Evolutionary conservation across 2,113 vertebrate genomes (phyloP).

Genomic region (Rhagologus leucostigma): DNA sequence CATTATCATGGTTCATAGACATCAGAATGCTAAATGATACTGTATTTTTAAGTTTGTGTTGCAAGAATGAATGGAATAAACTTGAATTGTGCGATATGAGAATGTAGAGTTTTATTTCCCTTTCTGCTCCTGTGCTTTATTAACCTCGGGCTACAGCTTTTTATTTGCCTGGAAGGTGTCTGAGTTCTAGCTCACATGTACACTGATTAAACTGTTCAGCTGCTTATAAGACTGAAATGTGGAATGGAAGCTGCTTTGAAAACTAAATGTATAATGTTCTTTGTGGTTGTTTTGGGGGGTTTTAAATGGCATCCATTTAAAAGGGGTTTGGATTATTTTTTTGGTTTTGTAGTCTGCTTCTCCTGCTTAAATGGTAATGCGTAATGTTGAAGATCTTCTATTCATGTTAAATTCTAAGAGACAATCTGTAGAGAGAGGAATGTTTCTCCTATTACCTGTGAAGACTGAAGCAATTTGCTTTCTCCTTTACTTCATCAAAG

Average conservation of each 20-base stretch:
- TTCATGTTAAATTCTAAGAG: not conserved
- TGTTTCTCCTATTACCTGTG: not conserved
- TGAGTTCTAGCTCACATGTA: not conserved
- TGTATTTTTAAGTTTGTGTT: constrained; percentile 80
- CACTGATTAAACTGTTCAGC: not conserved
- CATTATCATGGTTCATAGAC: constrained; percentile 71
- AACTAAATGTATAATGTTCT: not conserved
- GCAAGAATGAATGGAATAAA: constrained; percentile 85
- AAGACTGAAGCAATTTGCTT: not conserved
- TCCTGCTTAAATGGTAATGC: not conserved
- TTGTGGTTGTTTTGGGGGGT: not conserved
- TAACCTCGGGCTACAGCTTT: not conserved
- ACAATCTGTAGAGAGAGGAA: not conserved
- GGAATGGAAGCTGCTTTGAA: not conserved
- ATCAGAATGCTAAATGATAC: constrained; percentile 78
- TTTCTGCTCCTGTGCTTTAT: not conserved
- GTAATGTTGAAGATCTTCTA: not conserved
- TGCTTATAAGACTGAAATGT: not conserved
- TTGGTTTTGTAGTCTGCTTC: not conserved
- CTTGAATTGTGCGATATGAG: constrained; percentile 76
- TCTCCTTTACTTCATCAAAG: not conserved
- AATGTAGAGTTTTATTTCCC: not conserved
- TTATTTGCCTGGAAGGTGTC: not conserved
- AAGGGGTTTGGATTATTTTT: not conserved
- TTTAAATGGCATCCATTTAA: not conserved